Evolutionary conservation across 2,888 invertebrate species (phyloP).

Genomic region (Griposia aprilina): DNA sequence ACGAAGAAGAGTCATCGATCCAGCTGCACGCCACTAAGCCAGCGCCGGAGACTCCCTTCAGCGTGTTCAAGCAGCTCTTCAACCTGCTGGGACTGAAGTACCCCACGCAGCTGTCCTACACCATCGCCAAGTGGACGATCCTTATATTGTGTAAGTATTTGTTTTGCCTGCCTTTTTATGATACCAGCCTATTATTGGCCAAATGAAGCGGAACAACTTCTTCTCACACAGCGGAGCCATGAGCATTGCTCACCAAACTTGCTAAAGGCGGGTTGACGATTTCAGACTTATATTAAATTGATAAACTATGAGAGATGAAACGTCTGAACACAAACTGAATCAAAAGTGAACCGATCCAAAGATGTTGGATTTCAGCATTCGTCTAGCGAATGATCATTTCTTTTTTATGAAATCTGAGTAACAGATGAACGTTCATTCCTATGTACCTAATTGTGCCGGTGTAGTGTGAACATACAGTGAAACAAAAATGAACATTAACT

Average conservation of each 20-base stretch:
- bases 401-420: not conserved
- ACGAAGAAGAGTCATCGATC: constrained; percentile 80
- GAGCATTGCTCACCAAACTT: not conserved
- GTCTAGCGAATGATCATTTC: not conserved
- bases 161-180: not conserved
- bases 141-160: constrained; percentile 80
- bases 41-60: constrained; percentile 76
- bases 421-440: not conserved
- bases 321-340: not conserved
- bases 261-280: not conserved
- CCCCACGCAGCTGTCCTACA: constrained; percentile 92
- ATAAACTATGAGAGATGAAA: not conserved
- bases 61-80: constrained; percentile 91
- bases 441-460: not conserved
- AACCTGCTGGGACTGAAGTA: constrained; percentile 93
- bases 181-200: not conserved
- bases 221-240: not conserved
- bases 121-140: constrained; percentile 91
- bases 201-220: not conserved
- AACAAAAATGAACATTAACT: not conserved
- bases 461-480: not conserved
- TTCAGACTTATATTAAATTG: not conserved
- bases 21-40: constrained; percentile 77
- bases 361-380: not conserved
- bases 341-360: not conserved